Percentiles rank a stretch among this genome's conserved stretches.
phyloP scores from a whole-genome alignment of 1,140 invertebrate species.

The Lepidurus arcticus region DNA sequence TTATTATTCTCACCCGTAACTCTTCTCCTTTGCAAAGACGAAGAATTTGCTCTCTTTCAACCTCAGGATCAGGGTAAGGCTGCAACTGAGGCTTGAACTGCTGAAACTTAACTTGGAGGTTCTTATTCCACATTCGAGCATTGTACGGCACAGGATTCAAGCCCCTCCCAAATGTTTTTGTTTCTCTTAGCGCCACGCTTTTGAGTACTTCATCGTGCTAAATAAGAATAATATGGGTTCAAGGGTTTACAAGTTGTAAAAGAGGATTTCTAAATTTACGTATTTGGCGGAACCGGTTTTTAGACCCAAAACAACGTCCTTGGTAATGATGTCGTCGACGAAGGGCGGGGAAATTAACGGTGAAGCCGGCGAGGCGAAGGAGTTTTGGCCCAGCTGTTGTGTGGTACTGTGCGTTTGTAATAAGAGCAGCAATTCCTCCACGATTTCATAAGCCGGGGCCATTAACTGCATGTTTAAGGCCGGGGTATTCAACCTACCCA shows the following conservation, averaged over 20 bases:
- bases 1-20: slow-evolving; percentile 34
- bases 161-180: background rate
- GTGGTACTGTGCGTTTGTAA: background rate
- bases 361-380: background rate
- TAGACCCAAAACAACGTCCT: background rate
- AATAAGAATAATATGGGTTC: background rate
- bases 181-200: background rate
- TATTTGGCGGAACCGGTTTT: slow-evolving; percentile 15
- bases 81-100: background rate
- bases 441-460: background rate
- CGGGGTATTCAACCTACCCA: background rate
- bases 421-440: background rate
- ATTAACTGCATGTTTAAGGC: background rate
- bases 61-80: background rate
- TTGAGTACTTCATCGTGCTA: slow-evolving; percentile 26
- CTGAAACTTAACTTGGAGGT: background rate
- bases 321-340: background rate
- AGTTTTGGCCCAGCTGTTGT: background rate
- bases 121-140: background rate
- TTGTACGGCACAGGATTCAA: slow-evolving; percentile 17
- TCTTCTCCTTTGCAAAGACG: slow-evolving; percentile 16
- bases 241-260: too few species aligned
- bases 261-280: background rate
- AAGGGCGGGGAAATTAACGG: slow-evolving; percentile 1
- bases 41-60: slow-evolving; percentile 17